phyloP scores from a whole-genome alignment of 2,888 invertebrate species.

The Portevinia maculata region DNA sequence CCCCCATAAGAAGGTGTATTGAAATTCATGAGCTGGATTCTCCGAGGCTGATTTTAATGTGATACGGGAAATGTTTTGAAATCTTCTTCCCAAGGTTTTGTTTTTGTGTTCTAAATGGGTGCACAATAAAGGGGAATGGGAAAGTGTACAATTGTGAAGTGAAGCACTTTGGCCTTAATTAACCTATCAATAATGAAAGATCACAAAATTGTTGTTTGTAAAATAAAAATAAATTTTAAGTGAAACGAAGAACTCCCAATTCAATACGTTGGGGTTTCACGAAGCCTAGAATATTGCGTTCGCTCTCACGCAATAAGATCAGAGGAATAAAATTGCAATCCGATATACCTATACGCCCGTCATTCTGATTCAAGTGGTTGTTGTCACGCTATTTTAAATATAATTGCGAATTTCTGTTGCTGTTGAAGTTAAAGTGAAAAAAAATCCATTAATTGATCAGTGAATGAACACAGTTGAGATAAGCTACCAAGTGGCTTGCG shows the following conservation, averaged over 20 bases:
- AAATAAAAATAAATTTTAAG: constrained; percentile 2
- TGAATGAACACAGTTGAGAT: constrained; percentile 44
- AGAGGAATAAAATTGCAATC: constrained; percentile 55
- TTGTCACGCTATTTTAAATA: constrained; percentile 22
- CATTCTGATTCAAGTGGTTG: constrained; percentile 42
- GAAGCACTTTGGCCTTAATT: constrained; percentile 41
- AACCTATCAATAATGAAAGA: constrained; percentile 53
- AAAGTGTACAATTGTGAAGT: constrained; percentile 44
- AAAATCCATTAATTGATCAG: constrained; percentile 26
- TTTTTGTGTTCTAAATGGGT: constrained; percentile 42
- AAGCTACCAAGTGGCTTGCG: constrained; percentile 42
- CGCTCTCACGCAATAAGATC: constrained; percentile 17
- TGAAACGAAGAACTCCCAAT: constrained; percentile 15
- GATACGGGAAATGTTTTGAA: constrained; percentile 46
- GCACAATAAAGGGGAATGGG: constrained; percentile 51
- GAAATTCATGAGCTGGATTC: constrained; percentile 32
- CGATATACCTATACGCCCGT: constrained; percentile 38
- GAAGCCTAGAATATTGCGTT: constrained; percentile 7
- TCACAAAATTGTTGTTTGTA: constrained; percentile 15
- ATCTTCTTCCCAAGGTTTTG: constrained; percentile 42
- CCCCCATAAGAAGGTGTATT: constrained; percentile 33
- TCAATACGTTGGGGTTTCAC: constrained; percentile 4
- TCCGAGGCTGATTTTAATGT: constrained; percentile 51
- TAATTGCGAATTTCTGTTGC: constrained; percentile 29
- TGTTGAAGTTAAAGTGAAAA: constrained; percentile 9